These are phyloP conservation scores for human DNA, from an alignment of 2,113 vertebrate species.

Conservation along the genomic window DNA sequence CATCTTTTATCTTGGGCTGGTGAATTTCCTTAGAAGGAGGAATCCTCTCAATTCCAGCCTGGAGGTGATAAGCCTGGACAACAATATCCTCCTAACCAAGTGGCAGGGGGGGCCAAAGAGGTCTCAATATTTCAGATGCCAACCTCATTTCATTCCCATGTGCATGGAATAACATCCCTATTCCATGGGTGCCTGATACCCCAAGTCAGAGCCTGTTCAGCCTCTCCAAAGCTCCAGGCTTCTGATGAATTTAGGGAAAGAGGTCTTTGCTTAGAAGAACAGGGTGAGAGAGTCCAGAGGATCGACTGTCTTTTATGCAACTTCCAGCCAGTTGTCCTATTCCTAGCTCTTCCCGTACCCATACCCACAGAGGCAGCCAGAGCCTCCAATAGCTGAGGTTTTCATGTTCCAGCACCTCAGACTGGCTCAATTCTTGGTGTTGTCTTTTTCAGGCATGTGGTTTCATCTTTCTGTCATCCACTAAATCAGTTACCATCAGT, in stretches of 20 bases:
- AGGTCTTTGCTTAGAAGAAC: not conserved
- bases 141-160: not conserved
- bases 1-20: not conserved
- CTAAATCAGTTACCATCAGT: not conserved
- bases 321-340: not conserved
- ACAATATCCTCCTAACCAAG: not conserved
- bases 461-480: not conserved
- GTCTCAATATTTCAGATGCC: not conserved
- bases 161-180: not conserved
- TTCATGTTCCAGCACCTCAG: not conserved
- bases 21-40: not conserved
- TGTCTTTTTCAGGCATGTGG: not conserved
- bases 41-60: not conserved
- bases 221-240: not conserved
- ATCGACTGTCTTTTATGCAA: not conserved
- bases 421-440: not conserved
- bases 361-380: not conserved
- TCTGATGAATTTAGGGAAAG: not conserved
- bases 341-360: not conserved
- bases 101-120: not conserved
- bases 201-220: not conserved
- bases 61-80: not conserved
- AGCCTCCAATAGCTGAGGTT: not conserved
- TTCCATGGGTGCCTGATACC: not conserved
- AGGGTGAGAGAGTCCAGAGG: not conserved